These are phyloP conservation scores for Drosophila nikananu DNA, from an alignment of 1,140 invertebrate genomes.

Conservation along the genomic window DNA sequence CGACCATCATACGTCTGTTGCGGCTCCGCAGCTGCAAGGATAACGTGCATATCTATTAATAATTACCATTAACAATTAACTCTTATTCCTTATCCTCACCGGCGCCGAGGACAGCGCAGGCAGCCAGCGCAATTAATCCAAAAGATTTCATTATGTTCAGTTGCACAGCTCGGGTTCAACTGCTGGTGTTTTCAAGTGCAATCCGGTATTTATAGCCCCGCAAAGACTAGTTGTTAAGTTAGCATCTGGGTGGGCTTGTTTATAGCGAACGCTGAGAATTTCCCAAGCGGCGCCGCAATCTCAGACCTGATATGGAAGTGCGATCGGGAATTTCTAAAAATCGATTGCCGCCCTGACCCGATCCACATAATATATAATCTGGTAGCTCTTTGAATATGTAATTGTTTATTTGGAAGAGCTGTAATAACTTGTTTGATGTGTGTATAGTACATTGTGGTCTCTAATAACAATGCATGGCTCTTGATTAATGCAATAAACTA, in stretches of 20 bases:
- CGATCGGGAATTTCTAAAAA: slow-evolving; percentile 36
- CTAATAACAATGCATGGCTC: not conserved
- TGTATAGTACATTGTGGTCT: not conserved
- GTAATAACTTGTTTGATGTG: slow-evolving; percentile 24
- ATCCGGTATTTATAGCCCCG: slow-evolving; percentile 26
- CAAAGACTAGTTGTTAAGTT: not conserved
- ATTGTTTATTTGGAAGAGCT: slow-evolving; percentile 37
- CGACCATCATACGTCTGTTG: slow-evolving; percentile 59
- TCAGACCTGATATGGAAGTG: slow-evolving; percentile 11
- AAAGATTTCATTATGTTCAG: slow-evolving; percentile 31
- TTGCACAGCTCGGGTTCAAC: slow-evolving; percentile 26
- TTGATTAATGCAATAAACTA: not conserved
- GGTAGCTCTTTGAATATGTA: slow-evolving; percentile 9
- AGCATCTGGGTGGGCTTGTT: slow-evolving; percentile 25
- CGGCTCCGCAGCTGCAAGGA: slow-evolving; percentile 29
- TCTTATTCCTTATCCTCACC: slow-evolving; percentile 10
- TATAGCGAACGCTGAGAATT: slow-evolving; percentile 26
- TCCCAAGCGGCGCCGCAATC: slow-evolving; percentile 18
- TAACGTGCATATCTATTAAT: not conserved
- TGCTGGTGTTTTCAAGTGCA: not conserved
- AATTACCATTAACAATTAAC: not conserved
- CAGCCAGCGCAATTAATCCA: slow-evolving; percentile 24
- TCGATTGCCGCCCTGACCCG: not conserved
- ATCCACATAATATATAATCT: slow-evolving; percentile 22
- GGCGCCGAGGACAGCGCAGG: slow-evolving; percentile 11